These are phyloP conservation scores for Chloromyia formosa DNA, from an alignment of 2,888 invertebrate species.

Conservation along the genomic window DNA sequence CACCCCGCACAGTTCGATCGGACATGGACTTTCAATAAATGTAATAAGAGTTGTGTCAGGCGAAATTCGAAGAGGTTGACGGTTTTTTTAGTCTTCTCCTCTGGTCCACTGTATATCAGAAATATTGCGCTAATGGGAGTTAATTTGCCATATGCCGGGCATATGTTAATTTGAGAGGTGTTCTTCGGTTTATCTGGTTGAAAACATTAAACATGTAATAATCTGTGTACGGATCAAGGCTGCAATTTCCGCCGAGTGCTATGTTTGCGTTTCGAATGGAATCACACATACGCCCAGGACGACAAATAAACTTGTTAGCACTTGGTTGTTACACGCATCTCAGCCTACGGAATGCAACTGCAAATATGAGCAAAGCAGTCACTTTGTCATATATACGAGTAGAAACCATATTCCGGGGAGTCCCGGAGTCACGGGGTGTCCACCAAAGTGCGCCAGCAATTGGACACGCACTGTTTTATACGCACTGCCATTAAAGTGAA, in stretches of 20 bases:
- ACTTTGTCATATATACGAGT: not conserved
- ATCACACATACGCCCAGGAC: no score
- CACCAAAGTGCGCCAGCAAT: slow-evolving; percentile 1
- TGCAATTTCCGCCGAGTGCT: not conserved
- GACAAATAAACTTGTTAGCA: not conserved
- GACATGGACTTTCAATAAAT: slow-evolving; percentile 38
- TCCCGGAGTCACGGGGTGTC: not conserved
- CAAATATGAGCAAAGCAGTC: not conserved
- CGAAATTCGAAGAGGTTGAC: not conserved
- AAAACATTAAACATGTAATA: not conserved
- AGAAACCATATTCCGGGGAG: not conserved
- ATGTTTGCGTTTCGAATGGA: not conserved
- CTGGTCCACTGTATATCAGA: not conserved
- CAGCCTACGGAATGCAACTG: not conserved
- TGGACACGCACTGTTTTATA: slow-evolving; percentile 25
- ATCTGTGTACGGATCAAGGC: not conserved
- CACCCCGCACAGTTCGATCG: not conserved
- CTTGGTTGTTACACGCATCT: not conserved
- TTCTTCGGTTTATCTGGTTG: not conserved
- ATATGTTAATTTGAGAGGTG: not conserved
- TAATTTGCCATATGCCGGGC: no score
- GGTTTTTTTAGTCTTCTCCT: not conserved
- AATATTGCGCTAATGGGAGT: not conserved
- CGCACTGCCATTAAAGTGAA: slow-evolving; percentile 31
- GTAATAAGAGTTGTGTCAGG: slow-evolving; percentile 23